Conservation (phyloP, 2,797 vertebrate genomes). For the Artibeus jamaicensis region DNA sequence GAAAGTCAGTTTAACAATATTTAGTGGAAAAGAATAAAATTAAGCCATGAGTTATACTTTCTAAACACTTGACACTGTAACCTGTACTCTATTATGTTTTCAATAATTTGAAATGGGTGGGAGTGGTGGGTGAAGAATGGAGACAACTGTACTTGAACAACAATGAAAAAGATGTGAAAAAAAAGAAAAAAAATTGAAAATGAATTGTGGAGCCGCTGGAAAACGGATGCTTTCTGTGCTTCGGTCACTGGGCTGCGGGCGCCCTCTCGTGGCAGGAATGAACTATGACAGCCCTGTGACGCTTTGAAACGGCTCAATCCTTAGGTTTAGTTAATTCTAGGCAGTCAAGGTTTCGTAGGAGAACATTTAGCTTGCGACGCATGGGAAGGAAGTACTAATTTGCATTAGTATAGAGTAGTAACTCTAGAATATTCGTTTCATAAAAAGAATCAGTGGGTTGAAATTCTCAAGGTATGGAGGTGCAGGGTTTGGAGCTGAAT, state of each 20-base stretch:
- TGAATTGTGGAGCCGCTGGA: neutral
- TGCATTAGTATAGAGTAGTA: neutral
- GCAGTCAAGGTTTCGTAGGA: neutral
- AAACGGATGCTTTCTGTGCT: neutral
- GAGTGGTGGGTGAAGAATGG: too few relatives aligned
- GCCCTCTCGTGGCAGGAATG: conserved; percentile 29
- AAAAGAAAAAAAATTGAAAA: too few relatives aligned
- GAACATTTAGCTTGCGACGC: neutral
- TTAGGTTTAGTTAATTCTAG: neutral
- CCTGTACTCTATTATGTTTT: neutral
- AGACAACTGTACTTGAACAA: too few relatives aligned
- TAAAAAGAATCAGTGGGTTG: neutral
- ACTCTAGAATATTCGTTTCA: neutral
- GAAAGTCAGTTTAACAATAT: neutral
- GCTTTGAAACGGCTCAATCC: neutral
- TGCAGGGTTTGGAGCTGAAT: neutral
- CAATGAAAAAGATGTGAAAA: too few relatives aligned
- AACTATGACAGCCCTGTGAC: neutral
- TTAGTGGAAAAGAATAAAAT: neutral
- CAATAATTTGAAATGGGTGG: neutral
- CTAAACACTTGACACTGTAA: neutral
- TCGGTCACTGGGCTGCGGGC: neutral
- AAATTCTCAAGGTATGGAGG: neutral
- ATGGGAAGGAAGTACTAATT: neutral
- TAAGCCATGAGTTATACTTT: neutral